phyloP scores from a whole-genome alignment of 1,140 invertebrate species.

The Drosophila grimshawi region DNA sequence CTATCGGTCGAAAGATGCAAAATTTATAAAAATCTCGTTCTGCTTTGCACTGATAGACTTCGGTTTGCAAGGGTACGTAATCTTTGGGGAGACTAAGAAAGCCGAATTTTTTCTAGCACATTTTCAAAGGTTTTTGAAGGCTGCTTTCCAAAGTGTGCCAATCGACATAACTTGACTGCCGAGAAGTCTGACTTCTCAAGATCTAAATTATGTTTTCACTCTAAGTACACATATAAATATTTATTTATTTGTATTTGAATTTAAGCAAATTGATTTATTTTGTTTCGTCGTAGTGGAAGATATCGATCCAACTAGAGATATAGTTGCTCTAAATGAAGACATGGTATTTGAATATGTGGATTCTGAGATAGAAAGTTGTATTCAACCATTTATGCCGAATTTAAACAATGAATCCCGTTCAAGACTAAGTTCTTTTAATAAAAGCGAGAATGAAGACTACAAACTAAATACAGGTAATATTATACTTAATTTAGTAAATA shows the following conservation, averaged over 20 bases:
- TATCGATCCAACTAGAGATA: constrained; percentile 87
- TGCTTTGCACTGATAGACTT: too few species aligned
- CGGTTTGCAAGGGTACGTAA: too few species aligned
- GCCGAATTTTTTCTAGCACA: too few species aligned
- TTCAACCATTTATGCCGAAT: constrained; percentile 85
- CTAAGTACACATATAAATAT: neutral
- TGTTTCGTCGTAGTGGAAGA: constrained; percentile 55
- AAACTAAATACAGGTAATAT: constrained; percentile 86
- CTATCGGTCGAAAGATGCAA: too few species aligned
- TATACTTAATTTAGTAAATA: neutral
- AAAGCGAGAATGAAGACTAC: constrained; percentile 88
- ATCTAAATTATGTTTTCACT: too few species aligned
- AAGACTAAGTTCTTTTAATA: constrained; percentile 87
- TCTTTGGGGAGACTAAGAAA: too few species aligned
- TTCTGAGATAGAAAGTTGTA: constrained; percentile 88
- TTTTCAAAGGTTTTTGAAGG: too few species aligned
- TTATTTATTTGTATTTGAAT: neutral
- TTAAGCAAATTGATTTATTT: neutral
- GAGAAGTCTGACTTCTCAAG: too few species aligned
- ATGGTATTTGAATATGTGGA: constrained; percentile 90
- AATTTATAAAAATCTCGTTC: too few species aligned
- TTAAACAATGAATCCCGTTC: constrained; percentile 85
- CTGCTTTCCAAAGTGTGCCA: too few species aligned
- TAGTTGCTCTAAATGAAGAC: constrained; percentile 89
- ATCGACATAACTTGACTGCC: too few species aligned